Base-by-base conservation (phyloP, 2,888 invertebrate species). In the Hypomecis atomaria region DNA sequence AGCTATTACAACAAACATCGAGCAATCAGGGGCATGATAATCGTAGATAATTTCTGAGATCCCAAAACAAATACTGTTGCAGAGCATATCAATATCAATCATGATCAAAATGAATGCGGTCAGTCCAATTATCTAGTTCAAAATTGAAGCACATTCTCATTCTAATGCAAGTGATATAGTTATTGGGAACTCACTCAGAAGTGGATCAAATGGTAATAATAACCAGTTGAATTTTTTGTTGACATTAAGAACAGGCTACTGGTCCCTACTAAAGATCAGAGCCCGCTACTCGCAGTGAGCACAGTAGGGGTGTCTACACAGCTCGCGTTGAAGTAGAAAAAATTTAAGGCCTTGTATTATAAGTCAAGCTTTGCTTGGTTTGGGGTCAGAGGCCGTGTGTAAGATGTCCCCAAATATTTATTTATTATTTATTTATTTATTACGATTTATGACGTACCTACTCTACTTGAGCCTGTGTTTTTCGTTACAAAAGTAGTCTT, bases 211-310 rank as follows among this genome's bases (percentile, higher is more conserved):
- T 65, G 59, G 63, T 62, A 62, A 57, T 48, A 66, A 65, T 42
- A 66, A 67, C 62, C 57, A 59, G 62, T 61, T 61, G 33, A 38
- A 45, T 70, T 71, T 72, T 72, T 71, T 72, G 65, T 71, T 68
- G 59, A 70, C 63, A 61, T 67, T 63, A 70, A 53, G 52, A 62
- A 67, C 66, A 67, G 55, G 68, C 72, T 72, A 68, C 72, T 65
- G 68, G 64, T 48, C 54, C 65, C 59, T 53, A 68, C 62, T 65
- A 71, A 67, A 66, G 57, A 72, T 70, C 62, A 36, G 36, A 69
- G 67, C 62, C 65, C 65, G 58, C 50, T 57, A 55, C 58, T 47
- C 38, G 42, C 43, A 34, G 6, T 34, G 13, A 45, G 36, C 52
- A 43, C 65, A 60, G 53, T 60, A 65, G 13, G 57, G 53, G 13